Percentiles rank a stretch among this genome's conserved stretches.
Conservation (phyloP, 2,888 invertebrate species). For the Stictocephala bisonia region DNA sequence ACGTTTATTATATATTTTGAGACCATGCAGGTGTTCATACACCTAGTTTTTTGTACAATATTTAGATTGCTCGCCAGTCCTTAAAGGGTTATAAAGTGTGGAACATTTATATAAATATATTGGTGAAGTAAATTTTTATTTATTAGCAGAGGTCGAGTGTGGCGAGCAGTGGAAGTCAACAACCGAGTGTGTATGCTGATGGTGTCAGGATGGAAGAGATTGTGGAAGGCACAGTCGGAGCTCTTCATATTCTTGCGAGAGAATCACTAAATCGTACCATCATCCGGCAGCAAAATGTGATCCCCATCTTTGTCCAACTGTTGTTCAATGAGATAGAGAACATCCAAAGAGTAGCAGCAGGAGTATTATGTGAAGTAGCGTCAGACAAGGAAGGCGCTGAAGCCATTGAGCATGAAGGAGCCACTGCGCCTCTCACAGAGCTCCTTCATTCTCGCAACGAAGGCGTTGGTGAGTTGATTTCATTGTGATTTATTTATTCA, state of each 20-base stretch:
- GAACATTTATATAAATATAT: too few relatives aligned
- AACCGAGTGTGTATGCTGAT: conserved; percentile 79
- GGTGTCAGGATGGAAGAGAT: conserved; percentile 99
- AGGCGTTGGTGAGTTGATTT: conserved; percentile 82
- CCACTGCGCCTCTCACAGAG: conserved; percentile 95
- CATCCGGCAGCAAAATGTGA: conserved; percentile 91
- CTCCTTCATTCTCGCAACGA: conserved; percentile 96
- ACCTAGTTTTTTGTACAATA: too few relatives aligned
- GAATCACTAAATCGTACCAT: conserved; percentile 94
- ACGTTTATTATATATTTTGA: too few relatives aligned
- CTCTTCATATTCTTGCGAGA: conserved; percentile 94
- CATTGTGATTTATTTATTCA: too few relatives aligned
- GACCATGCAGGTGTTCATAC: too few relatives aligned
- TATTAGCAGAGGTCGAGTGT: conserved; percentile 73
- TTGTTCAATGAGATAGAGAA: conserved; percentile 98
- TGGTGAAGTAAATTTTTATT: too few relatives aligned
- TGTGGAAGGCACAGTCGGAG: conserved; percentile 97
- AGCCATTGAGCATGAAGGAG: conserved; percentile 97
- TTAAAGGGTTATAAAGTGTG: too few relatives aligned
- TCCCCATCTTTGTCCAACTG: conserved; percentile 96
- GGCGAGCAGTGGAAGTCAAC: conserved; percentile 82
- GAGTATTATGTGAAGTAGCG: conserved; percentile 95
- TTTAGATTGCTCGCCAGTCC: too few relatives aligned
- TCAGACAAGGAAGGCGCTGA: conserved; percentile 98
- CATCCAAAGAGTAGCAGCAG: conserved; percentile 95